phyloP scores from a whole-genome alignment of 2,113 vertebrate genomes.

The Sinosuthora webbiana region DNA sequence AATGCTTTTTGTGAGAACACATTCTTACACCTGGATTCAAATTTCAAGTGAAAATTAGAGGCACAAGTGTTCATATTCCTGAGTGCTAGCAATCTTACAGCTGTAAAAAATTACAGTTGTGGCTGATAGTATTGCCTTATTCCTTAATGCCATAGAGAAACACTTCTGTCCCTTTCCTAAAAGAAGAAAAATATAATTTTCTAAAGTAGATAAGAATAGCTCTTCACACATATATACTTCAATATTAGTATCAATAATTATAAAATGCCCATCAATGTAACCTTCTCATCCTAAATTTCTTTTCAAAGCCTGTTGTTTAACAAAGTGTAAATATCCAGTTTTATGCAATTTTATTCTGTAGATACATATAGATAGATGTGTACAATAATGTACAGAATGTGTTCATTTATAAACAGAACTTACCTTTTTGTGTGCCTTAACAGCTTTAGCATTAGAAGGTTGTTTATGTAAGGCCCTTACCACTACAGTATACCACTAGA shows the following conservation, averaged over 20 bases:
- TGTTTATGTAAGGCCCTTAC: neutral
- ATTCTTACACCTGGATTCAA: neutral
- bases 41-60: neutral
- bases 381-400: neutral
- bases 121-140: neutral
- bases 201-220: neutral
- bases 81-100: neutral
- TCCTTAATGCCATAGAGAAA: neutral
- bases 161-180: neutral
- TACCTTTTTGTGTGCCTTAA: neutral
- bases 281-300: neutral
- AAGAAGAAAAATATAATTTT: neutral
- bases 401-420: neutral
- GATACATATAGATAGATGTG: neutral
- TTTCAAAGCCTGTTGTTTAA: neutral
- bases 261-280: neutral
- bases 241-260: neutral
- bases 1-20: accelerated
- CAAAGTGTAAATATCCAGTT: neutral
- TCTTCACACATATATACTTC: neutral
- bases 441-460: neutral
- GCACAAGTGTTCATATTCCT: neutral
- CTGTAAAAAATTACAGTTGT: neutral
- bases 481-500: neutral
- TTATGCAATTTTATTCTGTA: neutral